Conservation (phyloP, 92 coral and sea anemone genomes). For the Diadumene lineata region DNA sequence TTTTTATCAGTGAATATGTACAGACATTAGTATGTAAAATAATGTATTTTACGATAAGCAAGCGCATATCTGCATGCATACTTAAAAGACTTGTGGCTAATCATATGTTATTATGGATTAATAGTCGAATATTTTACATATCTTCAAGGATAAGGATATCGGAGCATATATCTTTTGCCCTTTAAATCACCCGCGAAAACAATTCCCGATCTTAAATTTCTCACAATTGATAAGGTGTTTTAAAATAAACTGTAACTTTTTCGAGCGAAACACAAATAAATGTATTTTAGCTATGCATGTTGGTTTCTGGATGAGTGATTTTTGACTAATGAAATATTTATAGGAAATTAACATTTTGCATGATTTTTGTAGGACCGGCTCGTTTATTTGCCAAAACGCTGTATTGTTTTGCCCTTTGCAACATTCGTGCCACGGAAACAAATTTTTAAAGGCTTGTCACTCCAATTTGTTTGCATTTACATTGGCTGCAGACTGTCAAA, state of each 20-base stretch:
- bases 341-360: conserved; percentile 6
- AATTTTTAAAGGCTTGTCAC: no score
- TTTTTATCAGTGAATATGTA: no score
- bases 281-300: neutral
- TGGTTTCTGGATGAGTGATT: neutral
- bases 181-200: neutral
- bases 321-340: conserved; percentile 17
- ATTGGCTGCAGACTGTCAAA: no score
- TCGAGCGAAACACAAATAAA: neutral
- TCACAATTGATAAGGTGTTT: no score
- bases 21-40: no score
- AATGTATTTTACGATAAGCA: no score
- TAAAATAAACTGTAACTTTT: neutral
- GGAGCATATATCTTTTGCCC: neutral
- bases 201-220: no score
- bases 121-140: neutral
- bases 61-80: neutral
- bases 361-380: neutral
- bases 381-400: neutral
- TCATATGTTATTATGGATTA: neutral
- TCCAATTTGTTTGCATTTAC: no score
- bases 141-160: no score
- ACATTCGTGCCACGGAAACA: no score
- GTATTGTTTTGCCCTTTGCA: neutral
- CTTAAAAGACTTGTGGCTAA: neutral